Percentiles rank a stretch among this genome's conserved stretches.
Evolutionary conservation across 2,113 vertebrate genomes (phyloP).

Genomic region (Microcebus jonahi): DNA sequence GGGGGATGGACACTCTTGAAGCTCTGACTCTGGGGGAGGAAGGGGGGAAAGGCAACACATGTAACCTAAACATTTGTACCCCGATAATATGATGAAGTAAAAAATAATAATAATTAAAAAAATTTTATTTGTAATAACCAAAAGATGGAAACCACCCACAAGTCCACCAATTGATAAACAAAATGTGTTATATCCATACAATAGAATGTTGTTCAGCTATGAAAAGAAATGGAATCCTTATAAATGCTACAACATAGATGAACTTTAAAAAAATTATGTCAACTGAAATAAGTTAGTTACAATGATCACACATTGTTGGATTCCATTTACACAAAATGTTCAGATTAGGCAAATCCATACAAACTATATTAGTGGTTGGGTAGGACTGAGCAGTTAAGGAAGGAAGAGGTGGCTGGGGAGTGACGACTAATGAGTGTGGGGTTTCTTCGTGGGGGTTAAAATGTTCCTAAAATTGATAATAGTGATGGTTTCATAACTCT

Average conservation of each 20-base stretch:
- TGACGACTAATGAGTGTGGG: accelerated
- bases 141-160: not conserved
- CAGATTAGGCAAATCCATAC: not conserved
- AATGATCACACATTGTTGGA: not conserved
- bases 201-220: not conserved
- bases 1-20: too few species aligned
- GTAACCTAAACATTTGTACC: too few species aligned
- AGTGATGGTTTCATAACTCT: not conserved
- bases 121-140: not conserved
- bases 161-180: not conserved
- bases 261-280: not conserved
- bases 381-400: too few species aligned
- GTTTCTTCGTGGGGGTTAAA: not conserved
- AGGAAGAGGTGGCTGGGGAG: not conserved
- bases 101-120: too few species aligned
- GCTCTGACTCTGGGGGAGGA: too few species aligned
- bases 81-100: too few species aligned
- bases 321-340: not conserved
- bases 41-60: too few species aligned
- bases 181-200: not conserved
- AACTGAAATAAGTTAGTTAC: not conserved
- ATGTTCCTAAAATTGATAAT: not conserved
- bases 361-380: not conserved
- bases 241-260: not conserved
- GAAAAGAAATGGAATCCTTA: not conserved